These are phyloP conservation scores for Passer domesticus DNA, from an alignment of 2,113 vertebrate genomes.

Conservation along the genomic window DNA sequence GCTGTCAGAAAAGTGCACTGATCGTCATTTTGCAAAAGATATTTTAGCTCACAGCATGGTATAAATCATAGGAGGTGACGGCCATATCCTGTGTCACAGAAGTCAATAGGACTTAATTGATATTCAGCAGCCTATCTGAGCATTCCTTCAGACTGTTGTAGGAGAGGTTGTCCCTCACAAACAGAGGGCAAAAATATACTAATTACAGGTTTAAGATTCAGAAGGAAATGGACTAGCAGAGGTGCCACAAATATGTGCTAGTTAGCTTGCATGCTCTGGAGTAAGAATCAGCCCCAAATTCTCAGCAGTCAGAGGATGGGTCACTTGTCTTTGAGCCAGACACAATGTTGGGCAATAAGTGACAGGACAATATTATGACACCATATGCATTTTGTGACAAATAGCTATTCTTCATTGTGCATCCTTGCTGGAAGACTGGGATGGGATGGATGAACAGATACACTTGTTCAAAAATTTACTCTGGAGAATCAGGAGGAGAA, in stretches of 20 bases:
- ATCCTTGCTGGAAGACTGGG: background rate
- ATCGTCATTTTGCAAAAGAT: conserved; percentile 43
- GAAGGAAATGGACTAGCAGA: background rate
- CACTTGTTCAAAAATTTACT: background rate
- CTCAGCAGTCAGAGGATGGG: background rate
- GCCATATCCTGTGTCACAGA: background rate
- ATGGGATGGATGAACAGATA: background rate
- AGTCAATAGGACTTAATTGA: conserved; percentile 30
- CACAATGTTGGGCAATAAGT: background rate
- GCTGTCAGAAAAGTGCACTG: conserved; percentile 56
- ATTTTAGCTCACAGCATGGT: conserved; percentile 22
- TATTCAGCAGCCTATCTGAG: background rate
- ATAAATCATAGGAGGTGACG: conserved; percentile 23
- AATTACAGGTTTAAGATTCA: background rate
- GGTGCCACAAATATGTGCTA: background rate
- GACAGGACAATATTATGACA: background rate
- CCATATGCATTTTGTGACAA: background rate
- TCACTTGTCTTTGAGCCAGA: background rate
- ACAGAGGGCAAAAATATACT: background rate
- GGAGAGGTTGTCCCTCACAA: background rate
- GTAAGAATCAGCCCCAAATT: background rate
- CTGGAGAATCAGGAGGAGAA: background rate
- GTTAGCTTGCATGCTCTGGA: background rate
- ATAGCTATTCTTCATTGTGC: background rate
- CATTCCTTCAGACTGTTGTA: background rate